Base-by-base conservation (phyloP, 2,113 vertebrate genomes). In the Sterrhoptilus dennistouni region DNA sequence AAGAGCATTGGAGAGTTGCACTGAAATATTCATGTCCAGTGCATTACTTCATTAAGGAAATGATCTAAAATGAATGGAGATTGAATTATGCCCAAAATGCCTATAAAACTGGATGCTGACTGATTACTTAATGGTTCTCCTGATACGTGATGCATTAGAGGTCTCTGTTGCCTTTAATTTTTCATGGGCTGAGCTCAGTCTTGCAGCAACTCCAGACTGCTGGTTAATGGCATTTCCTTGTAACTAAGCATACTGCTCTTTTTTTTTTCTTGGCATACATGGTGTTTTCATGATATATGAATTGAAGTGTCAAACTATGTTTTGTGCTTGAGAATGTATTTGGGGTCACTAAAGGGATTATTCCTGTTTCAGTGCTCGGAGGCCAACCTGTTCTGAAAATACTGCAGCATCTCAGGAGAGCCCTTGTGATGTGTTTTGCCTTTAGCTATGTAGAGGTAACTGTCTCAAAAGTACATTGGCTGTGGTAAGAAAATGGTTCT, bases 21-120 rank as follows among this genome's bases (percentile, higher is more conserved):
- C n/a, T 97, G 92, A 98, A 98, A 97, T 96, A 98, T 97, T 98
- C 89, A 97, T 97, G 91, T 59, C 75, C 92, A 89, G 72, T 95
- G 96, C 96, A 93, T 97, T 97, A 87, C 95, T 94, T 96, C 79
- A 96, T 95, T 90, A 96, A 97, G 89, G 70, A 89, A 95, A 94
- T 94, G 63, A 97, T 97, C 81, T 95, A 96, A 97, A 97, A 97
- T 98, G 92, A 87, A 97, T 97, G 97, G 95, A 75, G 71, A 74
- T 81, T 91, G 93, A 97, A 69, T 95, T 97, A 95, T 96, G 88
- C 91, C 88, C 93, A 84, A 93, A 92, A 91, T 97, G 83, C 92
- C 90, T 80, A 91, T 96, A 93, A 97, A 95, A 88, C 77, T 77
- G 71, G 66, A 83, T 89, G 94, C 71, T 77, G 53, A 71, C 83